Percentiles rank a stretch among this genome's conserved stretches.
phyloP scores from a whole-genome alignment of 1,140 invertebrate genomes.

The Drosophila subpulchrella region DNA sequence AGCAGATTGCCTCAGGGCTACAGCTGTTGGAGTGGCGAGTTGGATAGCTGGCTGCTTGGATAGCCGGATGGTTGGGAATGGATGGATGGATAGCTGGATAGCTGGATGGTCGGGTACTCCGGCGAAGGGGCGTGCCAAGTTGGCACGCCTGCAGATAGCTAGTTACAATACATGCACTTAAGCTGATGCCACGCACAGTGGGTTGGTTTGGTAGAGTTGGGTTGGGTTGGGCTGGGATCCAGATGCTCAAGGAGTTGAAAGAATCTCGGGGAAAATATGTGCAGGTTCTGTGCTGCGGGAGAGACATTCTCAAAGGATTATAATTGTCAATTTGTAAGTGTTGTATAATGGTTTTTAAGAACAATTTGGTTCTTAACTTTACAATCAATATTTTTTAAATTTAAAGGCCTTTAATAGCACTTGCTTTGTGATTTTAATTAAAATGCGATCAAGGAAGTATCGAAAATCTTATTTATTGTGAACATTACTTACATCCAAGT shows the following conservation, averaged over 20 bases:
- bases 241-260: background rate
- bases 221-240: slow-evolving; percentile 3
- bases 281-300: background rate
- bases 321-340: background rate
- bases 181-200: slow-evolving; percentile 51
- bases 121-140: slow-evolving; percentile 40
- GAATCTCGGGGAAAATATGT: background rate
- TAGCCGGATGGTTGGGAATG: slow-evolving; percentile 10
- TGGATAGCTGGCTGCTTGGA: slow-evolving; percentile 17
- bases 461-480: too few species aligned
- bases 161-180: slow-evolving; percentile 69
- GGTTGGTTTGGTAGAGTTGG: slow-evolving; percentile 27
- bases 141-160: slow-evolving; percentile 71
- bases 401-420: too few species aligned
- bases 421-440: too few species aligned
- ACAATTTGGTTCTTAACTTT: too few species aligned
- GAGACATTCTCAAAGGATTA: background rate
- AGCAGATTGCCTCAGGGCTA: slow-evolving; percentile 37
- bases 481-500: too few species aligned
- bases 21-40: slow-evolving; percentile 57
- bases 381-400: too few species aligned
- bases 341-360: too few species aligned
- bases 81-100: slow-evolving; percentile 2
- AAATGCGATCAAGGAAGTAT: too few species aligned
- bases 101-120: slow-evolving; percentile 36